A percentile compares a stretch with the other conserved stretches of the same genome.
Evolutionary conservation across 2,888 invertebrate genomes (phyloP).

Genomic region (Acanthosepion esculentum): DNA sequence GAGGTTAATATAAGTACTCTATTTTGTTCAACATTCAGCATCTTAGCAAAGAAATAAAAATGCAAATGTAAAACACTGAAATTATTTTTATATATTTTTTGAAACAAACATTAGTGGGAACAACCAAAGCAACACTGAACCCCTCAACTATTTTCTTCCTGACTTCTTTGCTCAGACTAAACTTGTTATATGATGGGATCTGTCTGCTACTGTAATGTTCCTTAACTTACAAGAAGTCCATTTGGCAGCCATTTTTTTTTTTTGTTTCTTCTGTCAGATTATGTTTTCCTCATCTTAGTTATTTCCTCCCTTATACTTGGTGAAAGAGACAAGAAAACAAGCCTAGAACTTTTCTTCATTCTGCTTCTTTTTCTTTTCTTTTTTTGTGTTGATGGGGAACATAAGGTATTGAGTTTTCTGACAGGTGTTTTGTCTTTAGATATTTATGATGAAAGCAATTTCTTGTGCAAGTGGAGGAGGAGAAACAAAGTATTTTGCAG

Average conservation of each 20-base stretch:
- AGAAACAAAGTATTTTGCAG: neutral
- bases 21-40: neutral
- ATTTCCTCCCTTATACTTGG: neutral
- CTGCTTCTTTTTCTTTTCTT: neutral
- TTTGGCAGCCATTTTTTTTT: neutral
- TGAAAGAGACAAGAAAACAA: neutral
- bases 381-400: neutral
- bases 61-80: neutral
- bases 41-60: neutral
- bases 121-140: neutral
- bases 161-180: neutral
- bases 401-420: neutral
- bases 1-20: too few relatives aligned
- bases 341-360: neutral
- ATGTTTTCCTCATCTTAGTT: neutral
- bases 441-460: constrained; percentile 17
- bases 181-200: neutral
- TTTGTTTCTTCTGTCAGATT: neutral
- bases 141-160: neutral
- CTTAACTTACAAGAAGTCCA: constrained; percentile 33
- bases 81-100: neutral
- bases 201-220: constrained; percentile 33
- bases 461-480: neutral
- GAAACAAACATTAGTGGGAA: neutral
- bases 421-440: constrained; percentile 33